Conservation (phyloP, 1,140 invertebrate species). For the Gryon sp. region DNA sequence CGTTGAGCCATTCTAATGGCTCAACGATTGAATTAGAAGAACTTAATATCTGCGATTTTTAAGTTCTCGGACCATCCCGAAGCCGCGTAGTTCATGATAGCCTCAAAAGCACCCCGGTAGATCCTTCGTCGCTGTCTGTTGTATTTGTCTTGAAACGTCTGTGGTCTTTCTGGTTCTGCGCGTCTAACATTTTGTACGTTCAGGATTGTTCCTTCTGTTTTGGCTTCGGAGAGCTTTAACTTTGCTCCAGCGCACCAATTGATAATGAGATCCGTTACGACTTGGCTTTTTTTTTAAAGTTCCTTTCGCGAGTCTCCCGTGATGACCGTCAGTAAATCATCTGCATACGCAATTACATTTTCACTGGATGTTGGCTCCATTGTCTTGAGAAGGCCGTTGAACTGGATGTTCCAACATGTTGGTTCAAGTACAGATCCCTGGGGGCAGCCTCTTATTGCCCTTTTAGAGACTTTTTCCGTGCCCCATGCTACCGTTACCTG, state of each 20-base stretch:
- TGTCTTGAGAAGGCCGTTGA: conserved; percentile 43
- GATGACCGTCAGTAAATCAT: conserved; percentile 37
- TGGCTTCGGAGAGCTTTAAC: conserved; percentile 37
- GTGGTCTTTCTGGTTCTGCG: neutral
- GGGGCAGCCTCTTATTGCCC: conserved; percentile 58
- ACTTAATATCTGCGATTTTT: too few relatives aligned
- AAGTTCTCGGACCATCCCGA: conserved; percentile 18
- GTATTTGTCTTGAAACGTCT: too few relatives aligned
- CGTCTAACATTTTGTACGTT: too few relatives aligned
- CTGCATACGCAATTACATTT: conserved; percentile 46
- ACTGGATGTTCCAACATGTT: conserved; percentile 56
- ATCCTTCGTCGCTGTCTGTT: neutral
- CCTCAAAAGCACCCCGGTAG: conserved; percentile 14
- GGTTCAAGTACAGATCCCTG: conserved; percentile 67
- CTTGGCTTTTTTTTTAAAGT: conserved; percentile 8
- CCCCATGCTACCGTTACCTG: neutral
- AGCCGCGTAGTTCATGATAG: conserved; percentile 8
- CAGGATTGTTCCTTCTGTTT: conserved; percentile 51
- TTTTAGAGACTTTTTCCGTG: conserved; percentile 14
- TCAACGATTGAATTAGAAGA: too few relatives aligned
- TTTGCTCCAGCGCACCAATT: conserved; percentile 28
- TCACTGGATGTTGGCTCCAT: neutral
- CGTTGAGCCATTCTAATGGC: too few relatives aligned
- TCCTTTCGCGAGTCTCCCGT: conserved; percentile 10
- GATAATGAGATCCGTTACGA: conserved; percentile 8